Evolutionary conservation across 1,140 invertebrate species (phyloP), one percentile per base, ranked within the genome.

Genomic region (Euwallacea fornicatus): DNA sequence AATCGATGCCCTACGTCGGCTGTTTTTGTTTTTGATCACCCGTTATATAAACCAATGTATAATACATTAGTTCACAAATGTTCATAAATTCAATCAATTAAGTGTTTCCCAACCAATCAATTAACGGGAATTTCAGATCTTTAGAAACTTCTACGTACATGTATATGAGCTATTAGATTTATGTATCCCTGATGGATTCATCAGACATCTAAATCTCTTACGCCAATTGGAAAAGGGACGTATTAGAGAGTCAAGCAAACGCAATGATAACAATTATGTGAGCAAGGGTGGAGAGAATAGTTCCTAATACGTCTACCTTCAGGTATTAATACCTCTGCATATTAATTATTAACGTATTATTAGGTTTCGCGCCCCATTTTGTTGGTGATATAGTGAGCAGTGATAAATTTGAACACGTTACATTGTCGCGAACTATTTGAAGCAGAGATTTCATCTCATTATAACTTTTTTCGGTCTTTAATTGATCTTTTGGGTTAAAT

Each of bases 331-430:
- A 61, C 42, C 42, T 11, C 8, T 63, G 61, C 61, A 63, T 47
- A 63, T 63, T 42, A 63, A 63, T 63, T 46, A 63, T 63, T 63
- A 63, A 63, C 61, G 43, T 63, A 50, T 63, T 63, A 63, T 63
- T 63, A 63, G 61, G 11, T 63, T 47, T 63, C 59, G 21, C 33
- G 47, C 42, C 44, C 61, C 21, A 21, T 63, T 44, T 13, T 47
- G 43, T 60, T 60, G 9, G 41, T 60, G 58, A 60, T 60, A 41
- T 42, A 60, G 58, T 60, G 58, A 41, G 10, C 8, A 11, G 16
- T 60, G 58, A 60, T 60, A 60, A 56, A 60, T 60, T 60, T 33
- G 21, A 33, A 33, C 21, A 33, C 21, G 21, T 33, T 33, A 33
- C 21, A 33, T 33, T 33, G 21, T 33, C 21, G 21, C 4, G 21